These are phyloP conservation scores for Calidris pugnax DNA, from an alignment of 2,113 vertebrate genomes.

Conservation along the genomic window DNA sequence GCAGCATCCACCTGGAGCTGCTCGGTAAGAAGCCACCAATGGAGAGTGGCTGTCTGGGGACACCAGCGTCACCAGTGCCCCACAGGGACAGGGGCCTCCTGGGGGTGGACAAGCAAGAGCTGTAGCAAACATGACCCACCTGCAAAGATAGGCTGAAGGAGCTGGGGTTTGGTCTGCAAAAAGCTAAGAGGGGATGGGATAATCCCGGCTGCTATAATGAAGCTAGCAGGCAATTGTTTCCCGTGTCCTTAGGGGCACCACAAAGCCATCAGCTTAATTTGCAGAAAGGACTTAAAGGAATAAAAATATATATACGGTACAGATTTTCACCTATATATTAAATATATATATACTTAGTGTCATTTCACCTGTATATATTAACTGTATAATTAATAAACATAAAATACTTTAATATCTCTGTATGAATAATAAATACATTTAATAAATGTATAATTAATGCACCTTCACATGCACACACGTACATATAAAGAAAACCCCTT, in stretches of 20 bases:
- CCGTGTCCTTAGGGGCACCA: neutral
- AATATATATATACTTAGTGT: neutral
- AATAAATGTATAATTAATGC: constrained; percentile 39
- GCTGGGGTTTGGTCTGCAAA: neutral
- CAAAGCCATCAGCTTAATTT: constrained; percentile 22
- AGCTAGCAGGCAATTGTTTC: neutral
- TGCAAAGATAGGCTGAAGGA: neutral
- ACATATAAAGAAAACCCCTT: neutral
- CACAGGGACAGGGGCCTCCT: neutral
- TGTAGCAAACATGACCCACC: neutral
- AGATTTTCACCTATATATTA: neutral
- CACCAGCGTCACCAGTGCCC: neutral
- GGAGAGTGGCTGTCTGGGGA: neutral
- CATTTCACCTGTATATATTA: neutral
- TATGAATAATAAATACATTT: constrained; percentile 29
- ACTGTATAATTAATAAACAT: constrained; percentile 24
- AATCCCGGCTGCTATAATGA: neutral
- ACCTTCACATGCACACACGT: neutral
- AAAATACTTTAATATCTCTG: neutral
- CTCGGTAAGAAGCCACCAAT: neutral
- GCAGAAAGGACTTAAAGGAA: neutral
- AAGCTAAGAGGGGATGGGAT: neutral
- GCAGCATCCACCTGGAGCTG: neutral
- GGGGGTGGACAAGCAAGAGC: neutral
- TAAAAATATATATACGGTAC: neutral